These are phyloP conservation scores for Labia minor DNA, from an alignment of 2,888 invertebrate genomes.

Conservation along the genomic window DNA sequence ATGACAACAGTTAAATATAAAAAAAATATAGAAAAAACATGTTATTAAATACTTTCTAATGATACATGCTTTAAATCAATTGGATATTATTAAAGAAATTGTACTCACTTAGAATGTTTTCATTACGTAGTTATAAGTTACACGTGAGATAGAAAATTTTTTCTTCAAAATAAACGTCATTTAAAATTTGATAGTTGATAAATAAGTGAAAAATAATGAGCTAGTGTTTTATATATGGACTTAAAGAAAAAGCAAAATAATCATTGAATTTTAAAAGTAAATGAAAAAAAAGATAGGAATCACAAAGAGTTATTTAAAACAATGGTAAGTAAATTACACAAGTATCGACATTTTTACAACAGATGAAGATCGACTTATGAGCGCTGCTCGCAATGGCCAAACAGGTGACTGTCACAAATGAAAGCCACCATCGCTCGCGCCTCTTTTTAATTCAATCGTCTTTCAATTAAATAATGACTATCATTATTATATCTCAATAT, in stretches of 20 bases:
- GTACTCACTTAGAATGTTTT: not conserved
- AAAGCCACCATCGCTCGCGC: not conserved
- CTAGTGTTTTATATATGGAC: too few relatives aligned
- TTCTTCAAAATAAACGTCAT: constrained; percentile 1
- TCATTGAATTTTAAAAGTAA: not conserved
- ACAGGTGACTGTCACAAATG: not conserved
- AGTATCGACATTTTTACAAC: not conserved
- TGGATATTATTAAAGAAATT: not conserved
- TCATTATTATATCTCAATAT: too few relatives aligned
- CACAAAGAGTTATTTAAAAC: not conserved
- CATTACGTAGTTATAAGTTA: not conserved
- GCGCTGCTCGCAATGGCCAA: not conserved
- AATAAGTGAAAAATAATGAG: too few relatives aligned
- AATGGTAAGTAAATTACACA: not conserved
- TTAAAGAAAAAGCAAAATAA: too few relatives aligned
- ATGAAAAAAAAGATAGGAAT: not conserved
- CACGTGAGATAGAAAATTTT: constrained; percentile 13
- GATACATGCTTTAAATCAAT: not conserved
- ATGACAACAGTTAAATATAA: not conserved
- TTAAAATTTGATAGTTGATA: not conserved
- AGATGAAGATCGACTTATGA: not conserved
- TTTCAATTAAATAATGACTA: too few relatives aligned
- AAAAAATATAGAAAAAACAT: not conserved
- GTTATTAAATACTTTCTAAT: not conserved
- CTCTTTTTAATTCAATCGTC: not conserved